phyloP scores from a whole-genome alignment of 2,888 invertebrate genomes.

The Rhingia campestris region DNA sequence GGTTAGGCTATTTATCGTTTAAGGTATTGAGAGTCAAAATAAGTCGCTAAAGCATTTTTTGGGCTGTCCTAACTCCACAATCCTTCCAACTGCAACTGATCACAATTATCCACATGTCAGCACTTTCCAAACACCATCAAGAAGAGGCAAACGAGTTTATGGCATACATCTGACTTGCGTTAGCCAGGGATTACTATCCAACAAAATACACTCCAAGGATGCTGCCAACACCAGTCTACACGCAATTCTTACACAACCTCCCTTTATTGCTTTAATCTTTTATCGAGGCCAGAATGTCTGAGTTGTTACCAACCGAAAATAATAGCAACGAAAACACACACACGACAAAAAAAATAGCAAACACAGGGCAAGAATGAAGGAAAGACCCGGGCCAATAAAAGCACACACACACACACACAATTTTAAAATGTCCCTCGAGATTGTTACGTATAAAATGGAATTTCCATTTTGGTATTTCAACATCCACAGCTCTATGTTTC shows the following conservation, averaged over 20 bases:
- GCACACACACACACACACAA: slow-evolving; percentile 18
- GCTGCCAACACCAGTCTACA: slow-evolving; percentile 23
- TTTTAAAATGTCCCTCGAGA: slow-evolving; percentile 64
- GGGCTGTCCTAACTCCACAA: too few species aligned
- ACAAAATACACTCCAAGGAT: slow-evolving; percentile 63
- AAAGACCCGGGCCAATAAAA: slow-evolving; percentile 46
- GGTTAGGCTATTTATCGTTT: too few species aligned
- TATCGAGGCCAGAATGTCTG: slow-evolving; percentile 65
- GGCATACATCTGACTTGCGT: slow-evolving; percentile 32
- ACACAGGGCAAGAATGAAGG: not conserved
- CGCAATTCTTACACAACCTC: slow-evolving; percentile 61
- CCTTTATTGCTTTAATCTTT: slow-evolving; percentile 65
- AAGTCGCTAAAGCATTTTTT: too few species aligned
- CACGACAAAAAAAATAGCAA: not conserved
- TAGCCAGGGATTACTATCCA: slow-evolving; percentile 38
- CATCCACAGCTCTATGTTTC: slow-evolving; percentile 28
- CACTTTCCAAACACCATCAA: slow-evolving; percentile 30
- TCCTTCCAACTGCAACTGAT: slow-evolving; percentile 14
- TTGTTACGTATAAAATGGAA: slow-evolving; percentile 55
- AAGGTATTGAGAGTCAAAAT: too few species aligned
- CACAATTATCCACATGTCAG: slow-evolving; percentile 34
- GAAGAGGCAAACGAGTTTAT: slow-evolving; percentile 29
- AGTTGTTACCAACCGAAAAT: not conserved
- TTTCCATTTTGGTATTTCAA: slow-evolving; percentile 49
- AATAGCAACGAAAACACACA: not conserved